These are phyloP conservation scores for Eonycteris spelaea DNA, from an alignment of 2,113 vertebrate genomes.

Conservation along the genomic window DNA sequence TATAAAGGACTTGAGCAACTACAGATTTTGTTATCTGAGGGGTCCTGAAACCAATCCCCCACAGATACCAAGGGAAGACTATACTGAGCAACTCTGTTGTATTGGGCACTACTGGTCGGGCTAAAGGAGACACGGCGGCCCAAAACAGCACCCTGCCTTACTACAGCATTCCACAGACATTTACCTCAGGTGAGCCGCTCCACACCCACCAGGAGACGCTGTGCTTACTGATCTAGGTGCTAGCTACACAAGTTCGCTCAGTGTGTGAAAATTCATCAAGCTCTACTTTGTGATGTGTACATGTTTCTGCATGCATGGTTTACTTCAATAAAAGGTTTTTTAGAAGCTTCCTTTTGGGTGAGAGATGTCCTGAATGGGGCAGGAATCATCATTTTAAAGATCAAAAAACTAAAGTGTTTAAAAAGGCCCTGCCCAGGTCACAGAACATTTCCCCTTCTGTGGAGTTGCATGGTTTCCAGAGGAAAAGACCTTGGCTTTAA, in stretches of 20 bases:
- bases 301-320: background rate
- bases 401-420: background rate
- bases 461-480: background rate
- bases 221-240: background rate
- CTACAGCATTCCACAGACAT: too few relatives aligned
- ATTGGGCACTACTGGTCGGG: too few relatives aligned
- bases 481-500: background rate
- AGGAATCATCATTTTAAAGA: background rate
- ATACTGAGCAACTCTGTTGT: background rate
- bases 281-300: accelerated
- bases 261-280: background rate
- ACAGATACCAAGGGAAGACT: background rate
- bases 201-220: background rate
- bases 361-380: background rate
- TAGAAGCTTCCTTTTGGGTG: background rate
- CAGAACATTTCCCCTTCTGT: background rate
- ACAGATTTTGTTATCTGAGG: background rate
- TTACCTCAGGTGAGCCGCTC: background rate
- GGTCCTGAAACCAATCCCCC: background rate
- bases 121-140: background rate
- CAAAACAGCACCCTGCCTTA: background rate
- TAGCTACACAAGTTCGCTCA: background rate
- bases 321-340: background rate
- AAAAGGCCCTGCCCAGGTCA: background rate
- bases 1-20: background rate